Percentiles rank a stretch among this genome's conserved stretches.
Evolutionary conservation across 2,797 vertebrate species (phyloP).

Genomic region (Acanthornis magna): DNA sequence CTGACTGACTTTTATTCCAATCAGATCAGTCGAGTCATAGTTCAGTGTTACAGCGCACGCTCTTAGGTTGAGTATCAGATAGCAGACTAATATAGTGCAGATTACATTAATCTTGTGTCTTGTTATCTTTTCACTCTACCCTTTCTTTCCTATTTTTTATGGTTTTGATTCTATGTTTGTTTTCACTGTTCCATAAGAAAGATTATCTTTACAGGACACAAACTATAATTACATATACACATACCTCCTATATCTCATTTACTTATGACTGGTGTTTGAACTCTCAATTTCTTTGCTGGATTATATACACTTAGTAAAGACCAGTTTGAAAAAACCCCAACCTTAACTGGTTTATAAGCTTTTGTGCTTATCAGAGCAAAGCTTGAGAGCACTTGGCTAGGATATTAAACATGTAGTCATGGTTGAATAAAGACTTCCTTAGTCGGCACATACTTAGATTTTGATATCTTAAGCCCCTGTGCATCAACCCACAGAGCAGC

Average conservation of each 20-base stretch:
- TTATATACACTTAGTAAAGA: not conserved
- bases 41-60: not conserved
- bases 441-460: not conserved
- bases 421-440: not conserved
- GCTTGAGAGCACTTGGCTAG: not conserved
- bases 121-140: conserved; percentile 24
- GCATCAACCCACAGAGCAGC: not conserved
- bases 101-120: conserved; percentile 33
- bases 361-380: conserved; percentile 6
- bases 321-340: accelerated
- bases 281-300: not conserved
- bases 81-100: conserved; percentile 7
- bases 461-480: not conserved
- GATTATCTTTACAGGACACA: conserved; percentile 23
- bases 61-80: conserved; percentile 15
- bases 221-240: not conserved
- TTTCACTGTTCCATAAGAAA: conserved; percentile 34
- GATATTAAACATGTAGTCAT: not conserved
- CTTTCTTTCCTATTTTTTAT: not conserved
- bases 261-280: conserved; percentile 25
- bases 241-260: not conserved
- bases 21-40: not conserved
- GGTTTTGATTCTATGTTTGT: conserved; percentile 11
- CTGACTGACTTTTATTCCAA: not conserved
- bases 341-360: not conserved